Percentiles rank a stretch among this genome's conserved stretches.
Conservation (phyloP, 2,888 invertebrate species). For the Nemoura dubitans region DNA sequence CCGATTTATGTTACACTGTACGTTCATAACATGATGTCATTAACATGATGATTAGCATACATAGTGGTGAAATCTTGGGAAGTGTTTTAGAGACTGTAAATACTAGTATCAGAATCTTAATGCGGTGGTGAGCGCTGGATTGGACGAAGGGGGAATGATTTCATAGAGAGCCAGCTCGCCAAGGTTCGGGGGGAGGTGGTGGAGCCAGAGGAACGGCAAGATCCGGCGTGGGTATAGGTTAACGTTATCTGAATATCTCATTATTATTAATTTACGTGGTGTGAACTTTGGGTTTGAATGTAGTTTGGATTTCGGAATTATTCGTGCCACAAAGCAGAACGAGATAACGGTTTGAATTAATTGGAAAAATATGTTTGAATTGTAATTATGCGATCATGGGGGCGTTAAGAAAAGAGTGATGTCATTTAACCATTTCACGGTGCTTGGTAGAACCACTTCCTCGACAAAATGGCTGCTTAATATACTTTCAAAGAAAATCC, state of each 20-base stretch:
- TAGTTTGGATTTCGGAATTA: conserved; percentile 19
- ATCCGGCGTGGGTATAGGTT: background rate
- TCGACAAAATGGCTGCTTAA: background rate
- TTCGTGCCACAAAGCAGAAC: conserved; percentile 34
- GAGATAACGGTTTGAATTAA: conserved; percentile 23
- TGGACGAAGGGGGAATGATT: conserved; percentile 15
- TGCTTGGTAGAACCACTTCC: background rate
- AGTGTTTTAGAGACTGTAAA: conserved; percentile 29
- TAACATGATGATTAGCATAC: conserved; percentile 42
- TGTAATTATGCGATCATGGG: conserved; percentile 8
- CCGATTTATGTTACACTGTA: conserved; percentile 16
- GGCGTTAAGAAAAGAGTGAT: background rate
- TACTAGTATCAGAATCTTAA: conserved; percentile 37
- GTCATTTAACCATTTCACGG: background rate
- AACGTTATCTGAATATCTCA: conserved; percentile 29
- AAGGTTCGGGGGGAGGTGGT: background rate
- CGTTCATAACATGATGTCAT: conserved; percentile 38
- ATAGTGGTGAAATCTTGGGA: conserved; percentile 40
- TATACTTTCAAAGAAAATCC: background rate
- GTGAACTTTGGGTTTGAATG: background rate
- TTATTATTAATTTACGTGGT: conserved; percentile 36
- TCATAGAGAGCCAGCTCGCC: background rate
- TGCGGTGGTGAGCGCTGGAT: background rate
- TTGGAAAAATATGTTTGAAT: conserved; percentile 33
- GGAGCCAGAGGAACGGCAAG: background rate